These are phyloP conservation scores for Orbicella faveolata DNA, from an alignment of 64 coral and sea anemone genomes.

Conservation along the genomic window DNA sequence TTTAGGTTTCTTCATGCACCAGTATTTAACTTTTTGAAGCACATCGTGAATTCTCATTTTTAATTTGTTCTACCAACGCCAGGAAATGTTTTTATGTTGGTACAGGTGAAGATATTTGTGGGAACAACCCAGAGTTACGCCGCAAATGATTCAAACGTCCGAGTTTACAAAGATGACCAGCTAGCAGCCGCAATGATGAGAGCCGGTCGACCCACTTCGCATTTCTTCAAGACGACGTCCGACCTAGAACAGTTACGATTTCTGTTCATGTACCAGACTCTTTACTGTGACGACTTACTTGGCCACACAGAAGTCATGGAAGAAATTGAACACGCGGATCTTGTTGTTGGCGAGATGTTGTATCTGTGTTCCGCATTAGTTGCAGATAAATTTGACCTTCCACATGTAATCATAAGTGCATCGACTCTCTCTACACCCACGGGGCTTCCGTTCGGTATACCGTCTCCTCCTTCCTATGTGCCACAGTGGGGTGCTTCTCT, in stretches of 20 bases:
- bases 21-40: no score
- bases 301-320: background rate
- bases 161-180: slow-evolving; percentile 15
- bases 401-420: slow-evolving; percentile 25
- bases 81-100: background rate
- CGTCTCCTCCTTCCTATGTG: background rate
- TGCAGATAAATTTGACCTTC: slow-evolving; percentile 24
- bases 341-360: slow-evolving; percentile 29
- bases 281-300: slow-evolving; percentile 30
- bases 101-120: slow-evolving; percentile 7
- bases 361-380: slow-evolving; percentile 26
- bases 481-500: background rate
- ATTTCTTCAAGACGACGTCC: background rate
- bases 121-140: background rate
- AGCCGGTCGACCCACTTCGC: no score
- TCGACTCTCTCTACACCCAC: background rate
- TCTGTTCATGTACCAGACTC: background rate
- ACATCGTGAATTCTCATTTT: background rate
- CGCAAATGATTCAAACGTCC: background rate
- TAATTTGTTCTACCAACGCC: background rate
- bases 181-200: background rate
- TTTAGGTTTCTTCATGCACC: no score
- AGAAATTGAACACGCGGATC: slow-evolving; percentile 6
- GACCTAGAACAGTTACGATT: background rate
- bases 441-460: background rate